These are phyloP conservation scores for Halotydeus destructor DNA, from an alignment of 1,140 invertebrate genomes.

Conservation along the genomic window DNA sequence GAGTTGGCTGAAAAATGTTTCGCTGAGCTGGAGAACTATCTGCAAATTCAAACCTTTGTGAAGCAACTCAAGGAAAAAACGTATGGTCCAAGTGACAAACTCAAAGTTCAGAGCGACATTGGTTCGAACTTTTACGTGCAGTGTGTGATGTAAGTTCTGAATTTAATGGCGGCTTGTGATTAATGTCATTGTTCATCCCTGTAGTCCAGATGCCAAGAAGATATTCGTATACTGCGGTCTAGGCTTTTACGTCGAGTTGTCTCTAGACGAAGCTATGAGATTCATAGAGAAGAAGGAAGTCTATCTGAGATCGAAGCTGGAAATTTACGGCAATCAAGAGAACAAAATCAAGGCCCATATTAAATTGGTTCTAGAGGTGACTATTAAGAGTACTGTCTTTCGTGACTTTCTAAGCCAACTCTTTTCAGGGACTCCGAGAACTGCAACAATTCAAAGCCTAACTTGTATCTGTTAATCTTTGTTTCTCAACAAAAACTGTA, in stretches of 20 bases:
- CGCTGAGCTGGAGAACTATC: slow-evolving; percentile 44
- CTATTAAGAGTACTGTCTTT: too few species aligned
- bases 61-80: slow-evolving; percentile 28
- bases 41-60: slow-evolving; percentile 41
- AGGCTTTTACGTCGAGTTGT: slow-evolving; percentile 49
- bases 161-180: neutral
- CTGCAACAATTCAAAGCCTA: too few species aligned
- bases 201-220: slow-evolving; percentile 34
- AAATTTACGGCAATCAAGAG: slow-evolving; percentile 38
- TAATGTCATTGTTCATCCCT: slow-evolving; percentile 6
- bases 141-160: slow-evolving; percentile 27
- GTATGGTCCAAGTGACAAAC: slow-evolving; percentile 8
- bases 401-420: too few species aligned
- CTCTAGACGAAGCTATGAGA: slow-evolving; percentile 39
- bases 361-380: slow-evolving; percentile 35
- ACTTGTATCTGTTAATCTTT: too few species aligned
- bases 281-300: slow-evolving; percentile 46
- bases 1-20: slow-evolving; percentile 36
- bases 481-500: too few species aligned
- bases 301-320: slow-evolving; percentile 30
- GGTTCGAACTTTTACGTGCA: slow-evolving; percentile 19
- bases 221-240: slow-evolving; percentile 52
- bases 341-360: slow-evolving; percentile 51
- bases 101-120: slow-evolving; percentile 16
- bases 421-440: too few species aligned